Base-by-base conservation (phyloP, 2,797 vertebrate genomes). In the Gorsachius magnificus region DNA sequence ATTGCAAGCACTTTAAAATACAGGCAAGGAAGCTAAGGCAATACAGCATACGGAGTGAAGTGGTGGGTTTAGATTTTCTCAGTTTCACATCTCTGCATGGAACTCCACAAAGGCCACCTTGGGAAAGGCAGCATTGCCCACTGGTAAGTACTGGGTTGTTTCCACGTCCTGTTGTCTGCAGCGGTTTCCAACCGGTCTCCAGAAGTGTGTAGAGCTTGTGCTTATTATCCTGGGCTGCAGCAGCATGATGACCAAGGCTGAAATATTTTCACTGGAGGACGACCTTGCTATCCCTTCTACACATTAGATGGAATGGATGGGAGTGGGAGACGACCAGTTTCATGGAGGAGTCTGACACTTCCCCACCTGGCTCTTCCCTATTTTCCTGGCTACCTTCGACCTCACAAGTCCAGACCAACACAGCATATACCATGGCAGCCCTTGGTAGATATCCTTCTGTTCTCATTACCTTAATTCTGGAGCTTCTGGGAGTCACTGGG, bases 1-100 rank as follows among this genome's bases (percentile, higher is more conserved):
- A 94, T 83, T 91, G 80, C 46, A 90, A 69, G 60, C 71, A 93
- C 95, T 97, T 97, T 93, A 90, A 94, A 96, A 92, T 45, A 78
- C 29, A 88, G 80, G 50, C 91, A 82, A 92, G 76, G 82, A 95
- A 95, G 79, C n/a, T 92, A 90, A 68, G 28, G 83, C 80, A 94
- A 36, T 68, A n/a, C 21, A 79, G 66, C 48, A 65, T 43, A 82
- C 0, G 2, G 87, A 89, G 66, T 53, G 77, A 95, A 75, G 58
- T 87, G 22, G 86, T 77, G 57, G 53, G 46, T 91, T 97, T 89
- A 51, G 70, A 78, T 96, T 81, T 64, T 76, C 70, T 60, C 6
- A 3, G 21, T 90, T 91, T 96, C 64, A 84, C 61, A 79, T 87
- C 76, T 83, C 80, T 83, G 46, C 43, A 14, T 33, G 46, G 38